Conservation (phyloP, 92 coral and sea anemone genomes). For the Heteractis magnifica region DNA sequence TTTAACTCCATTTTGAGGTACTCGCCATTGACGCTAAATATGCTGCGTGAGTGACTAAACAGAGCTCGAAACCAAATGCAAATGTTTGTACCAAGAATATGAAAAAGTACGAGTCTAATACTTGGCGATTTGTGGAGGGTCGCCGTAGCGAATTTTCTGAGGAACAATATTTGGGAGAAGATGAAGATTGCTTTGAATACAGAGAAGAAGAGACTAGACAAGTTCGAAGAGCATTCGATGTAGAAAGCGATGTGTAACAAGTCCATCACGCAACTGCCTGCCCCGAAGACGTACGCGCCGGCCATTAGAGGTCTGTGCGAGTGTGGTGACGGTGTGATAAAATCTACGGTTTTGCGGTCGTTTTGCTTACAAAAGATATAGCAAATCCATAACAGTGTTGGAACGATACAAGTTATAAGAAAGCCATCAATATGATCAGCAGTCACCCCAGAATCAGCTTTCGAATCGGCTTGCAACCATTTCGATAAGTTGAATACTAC, state of each 20-base stretch:
- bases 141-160: constrained; percentile 91
- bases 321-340: constrained; percentile 78
- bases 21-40: constrained; percentile 51
- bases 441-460: constrained; percentile 85
- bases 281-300: constrained; percentile 94
- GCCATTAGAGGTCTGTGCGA: constrained; percentile 95
- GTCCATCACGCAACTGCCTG: constrained; percentile 92
- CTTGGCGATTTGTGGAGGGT: constrained; percentile 92
- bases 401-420: constrained; percentile 91
- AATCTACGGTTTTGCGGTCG: constrained; percentile 92
- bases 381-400: constrained; percentile 91
- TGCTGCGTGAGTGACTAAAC: constrained; percentile 80
- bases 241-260: constrained; percentile 87
- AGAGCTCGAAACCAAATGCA: constrained; percentile 93
- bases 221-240: constrained; percentile 86
- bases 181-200: constrained; percentile 91
- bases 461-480: constrained; percentile 93
- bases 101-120: constrained; percentile 91
- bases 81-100: constrained; percentile 92
- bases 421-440: constrained; percentile 95
- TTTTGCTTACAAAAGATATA: constrained; percentile 88
- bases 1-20: constrained; percentile 51
- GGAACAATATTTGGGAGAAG: constrained; percentile 85
- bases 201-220: constrained; percentile 88
- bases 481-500: constrained; percentile 89